These are phyloP conservation scores for Sympetrum striolatum DNA, from an alignment of 2,888 invertebrate species.

Conservation along the genomic window DNA sequence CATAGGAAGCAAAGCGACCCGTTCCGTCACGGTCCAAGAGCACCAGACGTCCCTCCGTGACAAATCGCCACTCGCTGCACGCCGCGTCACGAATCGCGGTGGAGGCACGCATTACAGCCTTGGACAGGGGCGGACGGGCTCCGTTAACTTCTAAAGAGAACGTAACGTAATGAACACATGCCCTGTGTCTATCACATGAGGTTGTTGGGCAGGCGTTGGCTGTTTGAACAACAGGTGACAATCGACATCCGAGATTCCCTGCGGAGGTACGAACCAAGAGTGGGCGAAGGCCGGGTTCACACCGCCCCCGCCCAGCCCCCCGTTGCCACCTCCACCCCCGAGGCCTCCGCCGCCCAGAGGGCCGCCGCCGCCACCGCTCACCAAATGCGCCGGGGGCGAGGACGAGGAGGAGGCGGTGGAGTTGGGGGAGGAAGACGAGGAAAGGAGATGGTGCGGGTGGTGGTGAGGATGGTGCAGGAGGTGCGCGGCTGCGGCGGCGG, in stretches of 20 bases:
- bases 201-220: constrained; percentile 52
- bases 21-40: constrained; percentile 13
- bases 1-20: neutral
- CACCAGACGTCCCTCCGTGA: constrained; percentile 9
- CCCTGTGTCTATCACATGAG: constrained; percentile 90
- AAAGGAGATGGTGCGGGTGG: constrained; percentile 24
- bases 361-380: constrained; percentile 3
- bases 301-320: constrained; percentile 59
- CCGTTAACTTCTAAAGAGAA: neutral
- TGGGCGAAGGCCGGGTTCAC: constrained; percentile 79
- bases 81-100: neutral
- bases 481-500: constrained; percentile 61
- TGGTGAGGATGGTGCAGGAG: constrained; percentile 32
- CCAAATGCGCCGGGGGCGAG: constrained; percentile 19
- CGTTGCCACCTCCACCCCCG: constrained; percentile 65
- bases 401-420: constrained; percentile 31
- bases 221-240: constrained; percentile 42
- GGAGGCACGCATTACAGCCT: neutral
- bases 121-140: constrained; percentile 2
- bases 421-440: constrained; percentile 18
- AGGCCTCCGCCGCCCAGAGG: neutral
- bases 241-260: constrained; percentile 72
- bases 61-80: neutral
- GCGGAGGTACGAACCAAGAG: constrained; percentile 91
- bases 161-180: constrained; percentile 65